phyloP scores from a whole-genome alignment of 2,888 invertebrate genomes.

The Tortricodes alternella region DNA sequence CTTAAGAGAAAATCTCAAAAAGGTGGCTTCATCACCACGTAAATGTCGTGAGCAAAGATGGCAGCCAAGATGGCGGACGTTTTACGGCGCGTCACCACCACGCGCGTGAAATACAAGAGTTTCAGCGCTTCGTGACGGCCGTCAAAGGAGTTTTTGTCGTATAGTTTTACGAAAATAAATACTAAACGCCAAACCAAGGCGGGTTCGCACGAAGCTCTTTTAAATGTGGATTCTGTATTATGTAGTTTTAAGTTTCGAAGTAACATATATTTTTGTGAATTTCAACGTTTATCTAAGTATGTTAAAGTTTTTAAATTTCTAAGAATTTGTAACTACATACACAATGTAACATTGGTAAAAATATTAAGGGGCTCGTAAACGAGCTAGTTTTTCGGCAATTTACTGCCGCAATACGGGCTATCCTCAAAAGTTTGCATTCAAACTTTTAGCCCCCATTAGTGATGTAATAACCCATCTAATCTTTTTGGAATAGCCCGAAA shows the following conservation, averaged over 20 bases:
- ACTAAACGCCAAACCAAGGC: background rate
- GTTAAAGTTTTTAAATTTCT: too few species aligned
- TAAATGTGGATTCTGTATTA: background rate
- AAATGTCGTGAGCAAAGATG: conserved; percentile 1
- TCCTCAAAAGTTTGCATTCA: too few species aligned
- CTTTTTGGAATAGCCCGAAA: too few species aligned
- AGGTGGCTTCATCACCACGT: conserved; percentile 1
- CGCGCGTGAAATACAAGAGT: background rate
- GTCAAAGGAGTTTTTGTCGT: background rate
- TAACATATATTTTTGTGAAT: too few species aligned
- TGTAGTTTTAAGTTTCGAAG: background rate
- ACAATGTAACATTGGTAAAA: too few species aligned
- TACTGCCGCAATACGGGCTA: too few species aligned
- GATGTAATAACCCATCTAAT: too few species aligned
- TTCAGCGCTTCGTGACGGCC: background rate
- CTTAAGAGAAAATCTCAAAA: background rate
- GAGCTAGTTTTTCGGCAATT: too few species aligned
- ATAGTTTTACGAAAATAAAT: background rate
- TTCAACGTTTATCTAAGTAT: too few species aligned
- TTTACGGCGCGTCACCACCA: conserved; percentile 9
- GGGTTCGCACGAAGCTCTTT: background rate
- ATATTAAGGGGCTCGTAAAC: too few species aligned
- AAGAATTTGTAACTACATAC: too few species aligned
- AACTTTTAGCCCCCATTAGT: too few species aligned
- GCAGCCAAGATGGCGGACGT: conserved; percentile 13